Evolutionary conservation across 92 coral and sea anemone genomes (phyloP), one percentile per base, ranked within the genome.

Genomic region (Porites cylindrica): DNA sequence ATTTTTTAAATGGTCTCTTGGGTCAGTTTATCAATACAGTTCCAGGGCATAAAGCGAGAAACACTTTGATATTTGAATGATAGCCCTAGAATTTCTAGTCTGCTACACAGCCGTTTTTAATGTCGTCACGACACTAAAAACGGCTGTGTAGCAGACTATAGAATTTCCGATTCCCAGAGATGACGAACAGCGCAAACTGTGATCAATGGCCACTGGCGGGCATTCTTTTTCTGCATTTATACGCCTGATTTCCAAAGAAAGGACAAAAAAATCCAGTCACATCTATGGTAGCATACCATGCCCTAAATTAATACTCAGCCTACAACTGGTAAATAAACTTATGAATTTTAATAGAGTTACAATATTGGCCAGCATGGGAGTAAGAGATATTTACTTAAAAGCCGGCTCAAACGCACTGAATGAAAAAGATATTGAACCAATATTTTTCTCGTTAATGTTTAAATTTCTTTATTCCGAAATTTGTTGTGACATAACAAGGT

Each of bases 181-280:
- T 81, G 65, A 76, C 43, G 68, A 61, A 10, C 67, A 76, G 56
- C 52, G 67, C 68, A 81, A 78, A 78, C 71, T 19, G 60, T 29
- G 21, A 51, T 65, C 20, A 29, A 14, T 38, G 47, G 47, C 47
- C 6, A 69, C 67, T 3, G 23, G 16, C 51, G 19, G 19, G 82
- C 70, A 18, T 8, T 29, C 32, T 29, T 29, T 20, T 18, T 3
- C 10, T 17, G 19, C n/a, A 18, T 65, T 11, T 17, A 17, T 59
- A 59, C 5, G 13, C 14, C 13, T 9, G 26, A 14, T 10, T 20
- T 10, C 29, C 72, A n/a, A 23, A 14, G 72, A 14, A 20, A n/a
- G 72, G 8, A 23, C 10, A 16, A 10, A 14, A 24, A 67, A 29
- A 29, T 2, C 32, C 14, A 32, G 19, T 29, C 18, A 29, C 50